phyloP scores from a whole-genome alignment of 2,113 vertebrate species.

The Agapornis roseicollis region DNA sequence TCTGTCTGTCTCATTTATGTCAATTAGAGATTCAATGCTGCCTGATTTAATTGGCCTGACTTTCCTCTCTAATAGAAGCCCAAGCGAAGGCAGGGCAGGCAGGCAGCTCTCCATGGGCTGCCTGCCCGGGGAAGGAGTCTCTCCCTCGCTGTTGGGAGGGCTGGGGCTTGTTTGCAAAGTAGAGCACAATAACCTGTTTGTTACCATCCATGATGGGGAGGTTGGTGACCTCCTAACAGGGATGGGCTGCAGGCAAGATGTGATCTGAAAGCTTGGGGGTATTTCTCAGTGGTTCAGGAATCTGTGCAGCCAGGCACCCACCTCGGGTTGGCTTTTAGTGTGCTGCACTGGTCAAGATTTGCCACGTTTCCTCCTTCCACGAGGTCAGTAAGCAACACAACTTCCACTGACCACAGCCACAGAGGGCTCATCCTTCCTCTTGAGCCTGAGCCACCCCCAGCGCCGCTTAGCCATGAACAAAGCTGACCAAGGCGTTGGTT shows the following conservation, averaged over 20 bases:
- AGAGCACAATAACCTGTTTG: constrained; percentile 57
- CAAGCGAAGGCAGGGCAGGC: background rate
- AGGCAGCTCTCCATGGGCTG: background rate
- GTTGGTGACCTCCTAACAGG: background rate
- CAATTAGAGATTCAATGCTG: constrained; percentile 75
- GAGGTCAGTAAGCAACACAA: background rate
- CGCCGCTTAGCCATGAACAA: background rate
- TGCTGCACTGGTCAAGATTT: background rate
- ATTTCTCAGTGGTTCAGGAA: background rate
- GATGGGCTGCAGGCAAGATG: background rate
- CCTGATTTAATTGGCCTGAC: constrained; percentile 74
- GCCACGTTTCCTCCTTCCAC: background rate
- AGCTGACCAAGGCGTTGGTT: background rate
- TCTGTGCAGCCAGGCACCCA: background rate
- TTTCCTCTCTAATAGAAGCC: constrained; percentile 58
- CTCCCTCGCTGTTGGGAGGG: background rate
- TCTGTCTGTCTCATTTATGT: constrained; percentile 79
- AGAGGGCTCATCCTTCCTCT: background rate
- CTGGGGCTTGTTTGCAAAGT: background rate
- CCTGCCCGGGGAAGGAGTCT: constrained; percentile 6
- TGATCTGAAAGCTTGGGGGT: background rate
- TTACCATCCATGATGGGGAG: background rate
- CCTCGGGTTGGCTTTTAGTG: fast-evolving
- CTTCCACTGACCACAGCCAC: background rate
- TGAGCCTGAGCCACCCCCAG: background rate